Evolutionary conservation across 2,797 vertebrate species (phyloP), one percentile per base, ranked within the genome.

Genomic region (Iguana delicatissima): DNA sequence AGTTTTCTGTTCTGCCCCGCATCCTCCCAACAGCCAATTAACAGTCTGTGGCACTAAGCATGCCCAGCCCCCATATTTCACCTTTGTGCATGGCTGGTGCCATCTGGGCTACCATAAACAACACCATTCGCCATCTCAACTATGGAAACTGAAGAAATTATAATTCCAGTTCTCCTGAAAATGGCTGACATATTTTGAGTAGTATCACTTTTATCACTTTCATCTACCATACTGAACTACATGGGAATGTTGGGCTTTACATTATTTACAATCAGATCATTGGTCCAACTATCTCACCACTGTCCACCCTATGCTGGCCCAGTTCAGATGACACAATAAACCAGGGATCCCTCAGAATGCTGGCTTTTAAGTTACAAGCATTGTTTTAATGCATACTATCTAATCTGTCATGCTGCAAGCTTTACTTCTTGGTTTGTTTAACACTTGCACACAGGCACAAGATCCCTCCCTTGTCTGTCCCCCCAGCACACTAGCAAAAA

Each of bases 201-300:
- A 76, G 4, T 29, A 24, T 35, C 35, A 38, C 0, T 6, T 77
- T 77, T 79, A 32, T 22, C 22, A 22, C 18, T 32, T 35, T 29
- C 32, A 69, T 50, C 6, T 8, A 32, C 10, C 16, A 52, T 50
- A 85, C 29, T 72, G 72, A 73, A 80, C 0, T 0, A 84, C 42
- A 90, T 74, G 59, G 85, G 10, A 2, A 92, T 6, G 7, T 9
- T 6, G 24, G 79, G 52, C 46, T 16, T 52, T 46, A 29, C 4
- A 13, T 22, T 32, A 91, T 29, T 55, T 80, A 91, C 86, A 55
- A 42, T 52, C 90, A 80, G 80, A 5, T 22, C 84, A 57, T 26
- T 38, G 91, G 59, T 1, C 6, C 59, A 85, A 5, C 83, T 26
- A 67, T 24, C 13, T 67, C 38, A 46, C 10, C 9, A 35, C 6